Evolutionary conservation across 1,140 invertebrate genomes (phyloP).

Genomic region (Drepana arcuata): DNA sequence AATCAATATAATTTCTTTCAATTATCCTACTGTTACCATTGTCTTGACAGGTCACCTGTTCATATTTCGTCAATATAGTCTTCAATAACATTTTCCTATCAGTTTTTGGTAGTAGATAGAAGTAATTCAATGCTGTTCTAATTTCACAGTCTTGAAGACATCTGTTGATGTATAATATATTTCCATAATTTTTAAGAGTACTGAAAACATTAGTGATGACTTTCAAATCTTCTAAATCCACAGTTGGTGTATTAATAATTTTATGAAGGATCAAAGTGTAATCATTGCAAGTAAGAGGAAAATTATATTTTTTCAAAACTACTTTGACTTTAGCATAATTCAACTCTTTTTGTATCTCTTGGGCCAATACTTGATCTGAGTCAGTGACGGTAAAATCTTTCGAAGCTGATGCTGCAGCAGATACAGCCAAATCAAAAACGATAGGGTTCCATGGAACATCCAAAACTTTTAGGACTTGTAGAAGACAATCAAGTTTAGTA

Average conservation of each 20-base stretch:
- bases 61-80: constrained; percentile 44
- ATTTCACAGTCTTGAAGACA: constrained; percentile 50
- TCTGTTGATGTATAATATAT: constrained; percentile 46
- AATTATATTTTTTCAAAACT: constrained; percentile 60
- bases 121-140: constrained; percentile 45
- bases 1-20: constrained; percentile 59
- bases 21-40: constrained; percentile 16
- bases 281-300: constrained; percentile 46
- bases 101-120: constrained; percentile 27
- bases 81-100: constrained; percentile 39
- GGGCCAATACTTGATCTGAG: constrained; percentile 32
- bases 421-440: constrained; percentile 41
- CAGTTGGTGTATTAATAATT: constrained; percentile 32
- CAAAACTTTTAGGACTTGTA: constrained; percentile 51
- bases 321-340: constrained; percentile 60
- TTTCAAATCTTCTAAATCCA: constrained; percentile 51
- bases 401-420: constrained; percentile 30
- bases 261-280: constrained; percentile 52
- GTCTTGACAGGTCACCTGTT: constrained; percentile 26
- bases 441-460: constrained; percentile 57
- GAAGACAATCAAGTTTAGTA: constrained; percentile 47
- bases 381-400: constrained; percentile 53
- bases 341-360: constrained; percentile 54
- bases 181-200: constrained; percentile 30
- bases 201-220: constrained; percentile 34